phyloP scores from a whole-genome alignment of 2,797 vertebrate species.

The Sebastes reedi region DNA sequence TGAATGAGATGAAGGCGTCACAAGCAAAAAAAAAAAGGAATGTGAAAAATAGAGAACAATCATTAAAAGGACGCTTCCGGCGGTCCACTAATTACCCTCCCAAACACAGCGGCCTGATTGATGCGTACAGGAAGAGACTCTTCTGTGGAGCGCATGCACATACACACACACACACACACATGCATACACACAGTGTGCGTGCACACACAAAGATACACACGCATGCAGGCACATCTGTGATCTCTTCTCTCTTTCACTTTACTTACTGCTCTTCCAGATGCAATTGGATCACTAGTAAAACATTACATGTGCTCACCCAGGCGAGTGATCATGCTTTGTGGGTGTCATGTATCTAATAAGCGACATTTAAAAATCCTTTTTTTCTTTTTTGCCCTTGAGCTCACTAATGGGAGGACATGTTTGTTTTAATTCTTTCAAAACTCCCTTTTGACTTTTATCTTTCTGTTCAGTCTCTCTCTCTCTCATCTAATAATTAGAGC shows the following conservation, averaged over 20 bases:
- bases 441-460: constrained; percentile 34
- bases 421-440: constrained; percentile 30
- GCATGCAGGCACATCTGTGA: constrained; percentile 14
- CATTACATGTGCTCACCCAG: background rate
- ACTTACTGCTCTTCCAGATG: background rate
- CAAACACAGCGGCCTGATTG: constrained; percentile 73
- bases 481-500: constrained; percentile 30
- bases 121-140: constrained; percentile 66
- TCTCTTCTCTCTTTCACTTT: constrained; percentile 23
- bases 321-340: background rate
- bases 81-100: constrained; percentile 76
- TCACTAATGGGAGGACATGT: background rate
- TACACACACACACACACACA: background rate
- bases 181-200: background rate
- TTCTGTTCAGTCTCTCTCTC: constrained; percentile 18
- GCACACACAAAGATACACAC: background rate
- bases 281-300: constrained; percentile 2
- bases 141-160: constrained; percentile 20
- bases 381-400: background rate
- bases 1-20: constrained; percentile 63
- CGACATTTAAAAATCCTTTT: background rate
- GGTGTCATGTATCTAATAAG: background rate
- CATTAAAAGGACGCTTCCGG: constrained; percentile 65
- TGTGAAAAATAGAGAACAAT: constrained; percentile 67
- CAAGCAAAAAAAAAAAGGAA: constrained; percentile 29